Evolutionary conservation across 2,888 invertebrate genomes (phyloP).

Genomic region (Aleiodes testaceus): DNA sequence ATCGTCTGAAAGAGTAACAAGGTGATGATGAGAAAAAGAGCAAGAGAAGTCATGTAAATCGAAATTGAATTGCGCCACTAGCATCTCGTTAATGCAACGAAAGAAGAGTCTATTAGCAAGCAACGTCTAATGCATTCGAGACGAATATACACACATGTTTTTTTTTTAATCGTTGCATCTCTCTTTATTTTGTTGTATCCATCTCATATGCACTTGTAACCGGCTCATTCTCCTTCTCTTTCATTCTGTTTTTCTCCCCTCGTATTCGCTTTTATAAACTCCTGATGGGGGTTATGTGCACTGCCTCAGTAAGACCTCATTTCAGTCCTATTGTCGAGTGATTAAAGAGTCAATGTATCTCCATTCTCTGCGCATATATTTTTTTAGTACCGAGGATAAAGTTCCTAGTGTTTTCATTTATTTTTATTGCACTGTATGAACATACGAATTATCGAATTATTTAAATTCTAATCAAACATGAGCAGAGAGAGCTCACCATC

Average conservation of each 20-base stretch:
- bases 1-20: constrained; percentile 5
- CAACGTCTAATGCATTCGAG: constrained; percentile 50
- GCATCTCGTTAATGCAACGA: constrained; percentile 48
- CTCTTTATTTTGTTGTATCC: not conserved
- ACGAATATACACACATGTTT: constrained; percentile 23
- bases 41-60: not conserved
- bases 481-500: constrained; percentile 42
- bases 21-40: not conserved
- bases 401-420: not conserved
- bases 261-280: not conserved
- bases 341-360: constrained; percentile 22
- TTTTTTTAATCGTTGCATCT: constrained; percentile 20
- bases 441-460: not conserved
- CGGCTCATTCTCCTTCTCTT: constrained; percentile 1
- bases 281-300: constrained; percentile 1
- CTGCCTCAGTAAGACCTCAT: constrained; percentile 9
- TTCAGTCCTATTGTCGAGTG: constrained; percentile 40
- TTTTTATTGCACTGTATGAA: not conserved
- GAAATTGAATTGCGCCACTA: constrained; percentile 18
- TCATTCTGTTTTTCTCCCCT: not conserved
- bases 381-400: not conserved
- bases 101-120: constrained; percentile 50
- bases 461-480: not conserved
- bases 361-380: not conserved
- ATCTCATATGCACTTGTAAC: not conserved